Conservation (phyloP, 2,888 invertebrate species). For the Cephalotes varians region DNA sequence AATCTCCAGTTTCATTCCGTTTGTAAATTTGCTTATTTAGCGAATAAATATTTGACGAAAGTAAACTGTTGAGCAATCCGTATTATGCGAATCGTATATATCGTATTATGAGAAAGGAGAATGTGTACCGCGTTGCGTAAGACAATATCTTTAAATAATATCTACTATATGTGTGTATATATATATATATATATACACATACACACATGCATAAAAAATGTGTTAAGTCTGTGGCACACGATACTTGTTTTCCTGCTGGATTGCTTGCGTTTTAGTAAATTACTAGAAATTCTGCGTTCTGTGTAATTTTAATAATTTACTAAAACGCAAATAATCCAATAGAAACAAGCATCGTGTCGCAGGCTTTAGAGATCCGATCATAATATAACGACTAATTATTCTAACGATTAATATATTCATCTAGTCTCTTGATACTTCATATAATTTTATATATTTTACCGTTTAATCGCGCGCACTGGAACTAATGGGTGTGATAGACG, state of each 20-base stretch:
- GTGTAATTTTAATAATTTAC: no score
- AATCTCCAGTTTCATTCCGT: background rate
- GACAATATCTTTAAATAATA: constrained; percentile 68
- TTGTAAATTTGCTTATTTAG: background rate
- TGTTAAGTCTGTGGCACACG: constrained; percentile 76
- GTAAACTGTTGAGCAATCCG: constrained; percentile 42
- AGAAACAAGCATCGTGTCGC: no score
- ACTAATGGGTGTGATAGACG: constrained; percentile 20
- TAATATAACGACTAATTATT: constrained; percentile 73
- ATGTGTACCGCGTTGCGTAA: constrained; percentile 67
- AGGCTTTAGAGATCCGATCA: constrained; percentile 71
- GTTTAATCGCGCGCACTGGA: background rate
- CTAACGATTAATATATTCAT: constrained; percentile 76
- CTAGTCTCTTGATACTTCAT: constrained; percentile 80
- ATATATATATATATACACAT: constrained; percentile 59
- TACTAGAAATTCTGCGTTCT: no score
- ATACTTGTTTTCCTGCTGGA: no score
- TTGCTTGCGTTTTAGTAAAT: no score
- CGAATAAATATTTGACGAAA: background rate
- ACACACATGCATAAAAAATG: constrained; percentile 59
- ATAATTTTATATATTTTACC: constrained; percentile 52
- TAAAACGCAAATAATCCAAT: no score
- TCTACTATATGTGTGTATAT: constrained; percentile 70
- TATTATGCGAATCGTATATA: no score
- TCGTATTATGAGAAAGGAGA: constrained; percentile 47